Percentiles rank a stretch among this genome's conserved stretches.
Evolutionary conservation across 2,797 vertebrate species (phyloP).

Genomic region (Macrochelys suwanniensis): DNA sequence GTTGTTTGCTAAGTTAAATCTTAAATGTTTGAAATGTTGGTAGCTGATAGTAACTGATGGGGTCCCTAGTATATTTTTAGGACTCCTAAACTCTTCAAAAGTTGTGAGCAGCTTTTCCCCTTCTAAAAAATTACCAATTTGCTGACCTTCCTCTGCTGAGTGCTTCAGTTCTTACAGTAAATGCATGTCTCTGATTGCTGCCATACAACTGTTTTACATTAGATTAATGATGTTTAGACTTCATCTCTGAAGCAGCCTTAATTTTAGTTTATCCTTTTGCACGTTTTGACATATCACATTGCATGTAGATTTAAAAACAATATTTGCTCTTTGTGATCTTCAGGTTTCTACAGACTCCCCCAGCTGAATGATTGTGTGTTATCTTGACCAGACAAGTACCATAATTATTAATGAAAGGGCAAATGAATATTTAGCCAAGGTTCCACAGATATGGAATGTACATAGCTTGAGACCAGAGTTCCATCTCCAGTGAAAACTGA

Average conservation of each 20-base stretch:
- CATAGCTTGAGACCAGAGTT: not conserved
- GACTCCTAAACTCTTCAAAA: not conserved
- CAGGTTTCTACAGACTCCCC: not conserved
- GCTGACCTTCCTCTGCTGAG: not conserved
- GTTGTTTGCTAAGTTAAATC: not conserved
- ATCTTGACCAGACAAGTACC: not conserved
- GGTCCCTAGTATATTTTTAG: not conserved
- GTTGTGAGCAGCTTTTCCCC: not conserved
- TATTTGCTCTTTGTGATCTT: not conserved
- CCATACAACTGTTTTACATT: not conserved
- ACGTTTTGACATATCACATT: not conserved
- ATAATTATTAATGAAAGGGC: not conserved
- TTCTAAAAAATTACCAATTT: not conserved
- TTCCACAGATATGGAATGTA: not conserved
- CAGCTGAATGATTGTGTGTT: not conserved
- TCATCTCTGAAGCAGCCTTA: not conserved
- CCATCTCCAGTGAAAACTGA: not conserved
- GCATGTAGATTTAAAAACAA: rapidly evolving
- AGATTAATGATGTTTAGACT: constrained; percentile 7
- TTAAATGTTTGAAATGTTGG: not conserved
- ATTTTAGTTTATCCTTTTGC: constrained; percentile 13
- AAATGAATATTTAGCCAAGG: not conserved
- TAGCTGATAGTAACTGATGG: not conserved
- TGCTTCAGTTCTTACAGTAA: not conserved
- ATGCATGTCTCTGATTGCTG: constrained; percentile 15